Base-by-base conservation (phyloP, 2,797 vertebrate genomes). In the Gallinago nigripennis region DNA sequence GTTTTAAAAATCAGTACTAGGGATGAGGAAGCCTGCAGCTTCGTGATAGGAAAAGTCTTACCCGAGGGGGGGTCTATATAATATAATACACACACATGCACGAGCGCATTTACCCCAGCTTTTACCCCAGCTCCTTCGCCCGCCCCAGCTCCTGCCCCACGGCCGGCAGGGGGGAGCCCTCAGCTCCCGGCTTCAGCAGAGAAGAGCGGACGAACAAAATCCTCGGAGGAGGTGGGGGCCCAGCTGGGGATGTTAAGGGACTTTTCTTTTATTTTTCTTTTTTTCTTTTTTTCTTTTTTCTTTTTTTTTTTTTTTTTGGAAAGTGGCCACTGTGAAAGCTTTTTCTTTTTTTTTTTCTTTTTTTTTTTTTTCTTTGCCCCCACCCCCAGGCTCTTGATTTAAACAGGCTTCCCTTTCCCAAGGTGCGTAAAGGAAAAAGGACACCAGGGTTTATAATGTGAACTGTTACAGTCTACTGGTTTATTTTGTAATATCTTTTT, bases 401-500 rank as follows among this genome's bases (percentile, higher is more conserved):
- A 75, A 95, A 75, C 79, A 95, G 93, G 77, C 95, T 97, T 97
- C 96, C 97, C 96, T 96, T 94, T 80, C 94, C 88, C 95, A 82
- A 97, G 95, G 94, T 92, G 96, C n/a, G 7, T 80, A 50, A 61
- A 92, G 93, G 87, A 93, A 96, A 91, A 46, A 97, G 90, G 94
- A 97, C 91, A 89, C 94, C 92, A 28, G 91, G 90, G 92, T 91
- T 95, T 97, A 95, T 97, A 98, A 98, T 97, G 97, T 98, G 97
- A 98, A 98, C 90, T 96, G 78, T 97, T 97, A 97, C 82, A 88
- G 86, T 97, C 97, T 97, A 94, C 97, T 98, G 97, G 96, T 95
- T 97, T 97, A 81, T 97, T 88, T 95, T 92, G 90, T 94, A 90
- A 82, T 27, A 57, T 85, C 37, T 85, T 96, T 96, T 95, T 96